Evolutionary conservation across 2,113 vertebrate species (phyloP), one percentile per base, ranked within the genome.

Genomic region (Saimiri boliviensis): DNA sequence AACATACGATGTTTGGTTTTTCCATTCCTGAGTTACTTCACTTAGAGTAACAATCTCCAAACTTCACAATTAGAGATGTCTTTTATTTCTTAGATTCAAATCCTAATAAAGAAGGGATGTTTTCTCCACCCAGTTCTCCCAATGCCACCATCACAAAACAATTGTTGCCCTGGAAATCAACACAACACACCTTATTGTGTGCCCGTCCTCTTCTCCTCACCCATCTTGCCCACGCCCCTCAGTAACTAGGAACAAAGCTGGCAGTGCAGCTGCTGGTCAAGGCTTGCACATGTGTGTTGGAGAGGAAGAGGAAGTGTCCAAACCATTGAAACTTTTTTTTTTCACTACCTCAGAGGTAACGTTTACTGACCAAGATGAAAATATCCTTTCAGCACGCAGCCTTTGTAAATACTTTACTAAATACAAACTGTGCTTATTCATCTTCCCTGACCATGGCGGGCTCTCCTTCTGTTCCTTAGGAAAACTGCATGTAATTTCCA

Each of bases 51-150:
- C 23, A 23, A 23, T 63, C 42, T 77, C 30, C 16, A 47, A 77
- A 42, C 2, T 47, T 82, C 56, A 91, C 68, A 97, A 79, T 30
- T n/a, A 21, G 95, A 86, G 92, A 80, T 6, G 14, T 94, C 91
- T 87, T 94, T 74, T 87, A 71, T 90, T 82, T 96, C 47, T 94
- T 89, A 68, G 37, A 76, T 82, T 94, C 66, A 90, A 85, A 85
- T 30, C 12, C 25, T 89, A 60, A 71, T 93, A 92, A 89, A 94
- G 11, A 93, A 76, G 56, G 91, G 52, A 54, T 20, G 25, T 60
- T 80, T 68, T 16, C 6, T 3, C 8, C 19, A 32, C 6, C 10
- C 35, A 71, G 17, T 56, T 95, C 70, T 92, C 27, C 68, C 58
- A 93, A 77, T 21, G 0, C 58, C 17, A 42, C 81, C 45, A 92